A percentile compares a stretch with the other conserved stretches of the same genome.
Conservation (phyloP, 2,797 vertebrate species). For the Thunnus albacares region DNA sequence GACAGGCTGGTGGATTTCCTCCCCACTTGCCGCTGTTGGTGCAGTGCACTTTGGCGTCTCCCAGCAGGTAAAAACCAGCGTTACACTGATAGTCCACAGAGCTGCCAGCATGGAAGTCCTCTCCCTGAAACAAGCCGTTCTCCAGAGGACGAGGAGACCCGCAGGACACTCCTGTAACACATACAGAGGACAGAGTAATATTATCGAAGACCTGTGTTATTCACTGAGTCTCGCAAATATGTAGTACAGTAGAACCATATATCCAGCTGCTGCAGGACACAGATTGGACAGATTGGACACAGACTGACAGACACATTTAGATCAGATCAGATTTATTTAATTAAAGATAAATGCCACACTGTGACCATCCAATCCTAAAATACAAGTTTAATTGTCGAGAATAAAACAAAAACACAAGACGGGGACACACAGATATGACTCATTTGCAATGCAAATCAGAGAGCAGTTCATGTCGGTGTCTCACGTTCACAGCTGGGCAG, state of each 20-base stretch:
- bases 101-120: constrained; percentile 91
- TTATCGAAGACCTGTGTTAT: neutral
- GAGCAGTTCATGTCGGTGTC: constrained; percentile 49
- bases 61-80: constrained; percentile 94
- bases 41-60: constrained; percentile 93
- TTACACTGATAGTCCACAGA: constrained; percentile 94
- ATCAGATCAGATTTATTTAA: neutral
- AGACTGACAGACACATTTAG: neutral
- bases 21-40: constrained; percentile 93
- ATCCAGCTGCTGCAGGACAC: neutral
- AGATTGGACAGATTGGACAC: too few relatives aligned
- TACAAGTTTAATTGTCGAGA: neutral
- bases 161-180: constrained; percentile 91
- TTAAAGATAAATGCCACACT: neutral
- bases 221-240: neutral
- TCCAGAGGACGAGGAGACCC: constrained; percentile 91
- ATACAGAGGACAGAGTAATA: neutral
- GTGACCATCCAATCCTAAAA: neutral
- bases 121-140: constrained; percentile 91
- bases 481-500: constrained; percentile 96
- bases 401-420: neutral
- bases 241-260: neutral
- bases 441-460: neutral
- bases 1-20: constrained; percentile 91
- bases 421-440: neutral